Conservation (phyloP, 2,113 vertebrate species). For the Globicephala melas region DNA sequence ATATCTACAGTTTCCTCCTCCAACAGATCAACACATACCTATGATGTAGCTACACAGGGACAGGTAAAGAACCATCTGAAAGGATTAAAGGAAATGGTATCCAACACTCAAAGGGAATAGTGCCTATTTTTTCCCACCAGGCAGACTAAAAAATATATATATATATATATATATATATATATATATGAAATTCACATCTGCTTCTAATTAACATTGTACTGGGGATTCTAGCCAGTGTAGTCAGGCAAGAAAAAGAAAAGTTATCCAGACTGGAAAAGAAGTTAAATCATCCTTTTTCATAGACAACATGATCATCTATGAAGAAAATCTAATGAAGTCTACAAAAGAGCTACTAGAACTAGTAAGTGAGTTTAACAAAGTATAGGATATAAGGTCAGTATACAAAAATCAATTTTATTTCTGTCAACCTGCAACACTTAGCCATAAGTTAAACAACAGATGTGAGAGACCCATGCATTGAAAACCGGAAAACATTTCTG, state of each 20-base stretch:
- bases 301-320: not conserved
- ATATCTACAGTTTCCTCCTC: not conserved
- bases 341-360: not conserved
- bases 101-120: not conserved
- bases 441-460: not conserved
- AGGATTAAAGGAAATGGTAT: not conserved
- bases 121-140: not conserved
- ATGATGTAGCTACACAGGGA: not conserved
- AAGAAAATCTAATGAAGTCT: conserved; percentile 3
- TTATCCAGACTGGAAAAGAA: not conserved
- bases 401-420: not conserved
- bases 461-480: not conserved
- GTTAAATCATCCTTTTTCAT: not conserved
- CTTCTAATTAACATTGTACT: not conserved
- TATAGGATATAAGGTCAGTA: not conserved
- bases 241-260: not conserved
- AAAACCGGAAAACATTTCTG: not conserved
- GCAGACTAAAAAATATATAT: not conserved
- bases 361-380: not conserved
- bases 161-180: not conserved
- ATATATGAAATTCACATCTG: not conserved
- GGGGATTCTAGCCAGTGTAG: not conserved
- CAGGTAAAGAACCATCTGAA: not conserved
- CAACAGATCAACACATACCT: too few species aligned
- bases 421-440: not conserved